phyloP scores from a whole-genome alignment of 2,888 invertebrate species.

The Pterostichus madidus region DNA sequence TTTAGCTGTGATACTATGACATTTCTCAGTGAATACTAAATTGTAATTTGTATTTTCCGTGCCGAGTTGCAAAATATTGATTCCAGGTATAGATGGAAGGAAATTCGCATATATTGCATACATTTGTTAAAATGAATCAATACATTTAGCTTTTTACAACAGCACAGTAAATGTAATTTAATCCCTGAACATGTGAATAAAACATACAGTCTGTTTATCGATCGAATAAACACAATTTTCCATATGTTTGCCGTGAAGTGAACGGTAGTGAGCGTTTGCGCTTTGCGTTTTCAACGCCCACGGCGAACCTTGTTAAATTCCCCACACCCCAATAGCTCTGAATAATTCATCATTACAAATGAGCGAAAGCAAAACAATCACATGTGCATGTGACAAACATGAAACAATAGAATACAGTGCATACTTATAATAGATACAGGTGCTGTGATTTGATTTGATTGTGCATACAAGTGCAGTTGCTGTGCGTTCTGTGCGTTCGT shows the following conservation, averaged over 20 bases:
- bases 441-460: not conserved
- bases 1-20: no score
- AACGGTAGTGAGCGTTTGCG: constrained; percentile 31
- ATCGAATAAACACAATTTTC: constrained; percentile 49
- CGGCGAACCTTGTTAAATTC: not conserved
- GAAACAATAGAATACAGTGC: constrained; percentile 13
- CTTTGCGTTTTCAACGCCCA: not conserved
- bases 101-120: constrained; percentile 23
- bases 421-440: not conserved
- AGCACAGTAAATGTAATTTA: constrained; percentile 29
- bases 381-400: not conserved
- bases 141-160: constrained; percentile 2
- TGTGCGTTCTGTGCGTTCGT: not conserved
- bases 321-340: no score
- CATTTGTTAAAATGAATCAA: constrained; percentile 17
- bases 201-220: constrained; percentile 46
- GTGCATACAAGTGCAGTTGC: constrained; percentile 2
- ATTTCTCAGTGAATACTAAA: no score
- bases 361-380: not conserved
- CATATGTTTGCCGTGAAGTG: constrained; percentile 26
- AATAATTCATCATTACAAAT: no score
- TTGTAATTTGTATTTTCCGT: not conserved
- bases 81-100: not conserved
- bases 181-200: constrained; percentile 44
- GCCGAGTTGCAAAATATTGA: constrained; percentile 11